Conservation (phyloP, 2,888 invertebrate species). For the Dendrolimus houi region DNA sequence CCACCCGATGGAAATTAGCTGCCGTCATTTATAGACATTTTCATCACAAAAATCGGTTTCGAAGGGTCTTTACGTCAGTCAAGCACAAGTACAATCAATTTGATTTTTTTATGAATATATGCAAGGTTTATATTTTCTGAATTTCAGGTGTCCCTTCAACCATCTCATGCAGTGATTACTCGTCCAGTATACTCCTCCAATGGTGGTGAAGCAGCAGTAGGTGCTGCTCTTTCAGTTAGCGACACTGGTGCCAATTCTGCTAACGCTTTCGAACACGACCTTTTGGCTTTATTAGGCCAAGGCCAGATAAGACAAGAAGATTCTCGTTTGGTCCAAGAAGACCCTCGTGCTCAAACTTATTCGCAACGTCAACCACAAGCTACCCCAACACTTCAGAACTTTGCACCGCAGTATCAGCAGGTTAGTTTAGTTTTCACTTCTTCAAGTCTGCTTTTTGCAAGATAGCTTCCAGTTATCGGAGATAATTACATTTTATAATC, state of each 20-base stretch:
- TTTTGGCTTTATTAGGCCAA: conserved; percentile 49
- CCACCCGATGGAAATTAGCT: too few relatives aligned
- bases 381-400: conserved; percentile 34
- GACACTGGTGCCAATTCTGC: conserved; percentile 41
- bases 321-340: conserved; percentile 28
- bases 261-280: conserved; percentile 45
- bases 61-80: too few relatives aligned
- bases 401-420: conserved; percentile 50
- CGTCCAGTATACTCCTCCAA: conserved; percentile 56
- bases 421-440: conserved; percentile 16
- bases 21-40: too few relatives aligned
- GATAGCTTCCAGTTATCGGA: too few relatives aligned
- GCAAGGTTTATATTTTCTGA: conserved; percentile 1
- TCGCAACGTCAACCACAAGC: conserved; percentile 40
- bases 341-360: conserved; percentile 34
- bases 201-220: conserved; percentile 66
- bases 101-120: not conserved
- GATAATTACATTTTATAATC: too few relatives aligned
- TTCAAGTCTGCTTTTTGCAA: too few relatives aligned
- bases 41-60: too few relatives aligned
- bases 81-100: too few relatives aligned
- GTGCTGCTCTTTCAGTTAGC: conserved; percentile 62
- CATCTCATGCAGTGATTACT: conserved; percentile 62
- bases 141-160: conserved; percentile 50
- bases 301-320: conserved; percentile 44